A percentile compares a stretch with the other conserved stretches of the same genome.
phyloP scores from a whole-genome alignment of 2,888 invertebrate species.

The Sisyra terminalis region DNA sequence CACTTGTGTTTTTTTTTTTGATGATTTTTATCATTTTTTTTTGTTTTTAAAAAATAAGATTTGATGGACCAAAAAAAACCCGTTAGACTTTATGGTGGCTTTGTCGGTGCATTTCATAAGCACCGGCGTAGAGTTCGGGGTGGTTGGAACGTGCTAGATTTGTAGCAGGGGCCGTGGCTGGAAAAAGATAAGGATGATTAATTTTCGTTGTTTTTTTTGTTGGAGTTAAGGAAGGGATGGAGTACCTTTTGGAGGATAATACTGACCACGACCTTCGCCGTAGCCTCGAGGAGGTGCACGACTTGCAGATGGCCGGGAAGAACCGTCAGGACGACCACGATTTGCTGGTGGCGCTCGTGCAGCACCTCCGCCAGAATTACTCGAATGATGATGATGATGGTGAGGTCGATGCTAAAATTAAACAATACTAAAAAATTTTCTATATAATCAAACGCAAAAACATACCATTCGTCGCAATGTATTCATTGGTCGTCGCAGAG shows the following conservation, averaged over 20 bases:
- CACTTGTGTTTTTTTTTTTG: background rate
- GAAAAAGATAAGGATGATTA: slow-evolving; percentile 6
- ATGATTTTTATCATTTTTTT: background rate
- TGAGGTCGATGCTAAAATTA: slow-evolving; percentile 20
- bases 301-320: slow-evolving; percentile 26
- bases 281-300: slow-evolving; percentile 49
- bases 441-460: slow-evolving; percentile 1
- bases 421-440: background rate
- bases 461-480: slow-evolving; percentile 74
- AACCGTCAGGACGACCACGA: slow-evolving; percentile 20
- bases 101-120: slow-evolving; percentile 54
- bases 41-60: background rate
- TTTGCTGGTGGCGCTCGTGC: slow-evolving; percentile 20
- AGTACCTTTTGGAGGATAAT: slow-evolving; percentile 54
- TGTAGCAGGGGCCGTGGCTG: slow-evolving; percentile 27
- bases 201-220: background rate
- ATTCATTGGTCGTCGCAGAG: slow-evolving; percentile 78
- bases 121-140: slow-evolving; percentile 53
- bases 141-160: slow-evolving; percentile 26
- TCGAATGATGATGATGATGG: slow-evolving; percentile 17
- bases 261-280: slow-evolving; percentile 55
- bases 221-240: background rate
- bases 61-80: background rate
- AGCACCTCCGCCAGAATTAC: slow-evolving; percentile 23
- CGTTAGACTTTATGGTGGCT: slow-evolving; percentile 49